Evolutionary conservation across 1,140 invertebrate species (phyloP), one percentile per base, ranked within the genome.

Genomic region (Panagrolaimus sp.): DNA sequence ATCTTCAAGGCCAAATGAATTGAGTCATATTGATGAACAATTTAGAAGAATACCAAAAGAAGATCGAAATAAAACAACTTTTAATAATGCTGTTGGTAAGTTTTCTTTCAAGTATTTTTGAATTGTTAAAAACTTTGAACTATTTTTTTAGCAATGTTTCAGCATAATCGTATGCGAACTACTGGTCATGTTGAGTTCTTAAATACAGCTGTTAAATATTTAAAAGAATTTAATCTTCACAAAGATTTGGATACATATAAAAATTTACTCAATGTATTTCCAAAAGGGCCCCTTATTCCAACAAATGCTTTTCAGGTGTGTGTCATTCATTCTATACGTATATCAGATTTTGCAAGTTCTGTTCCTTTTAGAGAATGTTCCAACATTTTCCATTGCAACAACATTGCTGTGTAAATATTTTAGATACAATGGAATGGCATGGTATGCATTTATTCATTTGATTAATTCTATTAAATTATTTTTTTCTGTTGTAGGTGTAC

Each of bases 321-420:
- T 69, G 42, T 61, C 25, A 46, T 16, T 4, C 5, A 65, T 88
- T 0, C 98, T 95, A 85, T 86, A 38, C 2, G 2, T 38, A 38
- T 38, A 38, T 38, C 31, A 38, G 2, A 38, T 38, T 38, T 51
- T n/a, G n/a, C n/a, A n/a, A n/a, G n/a, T n/a, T n/a, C n/a, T n/a
- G n/a, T n/a, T n/a, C n/a, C n/a, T 45, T 81, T 74, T 65, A 80
- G 76, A 71, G 53, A 57, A 70, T 73, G 45, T 80, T 94, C 74
- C 88, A 89, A 87, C 91, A 96, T 84, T 96, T 91, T 86, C 91
- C 93, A 0, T 91, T 91, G 84, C 94, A 99, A 76, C 96, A 98
- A 80, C 88, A 92, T 65, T 92, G 91, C 84, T 90, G 89, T 23
- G 88, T 95, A 9, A 89, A 92, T 79, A 74, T 98, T 48, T 84